phyloP scores from a whole-genome alignment of 2,113 vertebrate genomes.

The Cololabis saira region DNA sequence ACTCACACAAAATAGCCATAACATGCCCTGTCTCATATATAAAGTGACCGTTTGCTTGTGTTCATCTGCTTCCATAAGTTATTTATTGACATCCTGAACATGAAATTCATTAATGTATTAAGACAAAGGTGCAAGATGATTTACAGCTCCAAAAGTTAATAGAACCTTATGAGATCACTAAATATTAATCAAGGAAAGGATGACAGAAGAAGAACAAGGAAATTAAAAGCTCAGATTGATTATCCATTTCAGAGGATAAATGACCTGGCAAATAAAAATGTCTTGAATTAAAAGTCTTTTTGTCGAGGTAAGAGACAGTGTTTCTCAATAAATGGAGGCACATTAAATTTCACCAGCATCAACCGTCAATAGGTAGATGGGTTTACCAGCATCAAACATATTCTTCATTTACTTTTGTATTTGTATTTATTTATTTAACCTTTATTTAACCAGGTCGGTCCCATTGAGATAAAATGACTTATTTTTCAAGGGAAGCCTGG shows the following conservation, averaged over 20 bases:
- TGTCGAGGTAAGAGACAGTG: neutral
- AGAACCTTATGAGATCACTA: slow-evolving; percentile 43
- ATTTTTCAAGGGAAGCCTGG: no score
- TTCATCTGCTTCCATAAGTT: neutral
- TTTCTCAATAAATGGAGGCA: no score
- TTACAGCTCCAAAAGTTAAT: slow-evolving; percentile 5
- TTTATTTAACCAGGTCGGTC: no score
- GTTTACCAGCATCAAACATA: neutral
- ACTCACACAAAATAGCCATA: no score
- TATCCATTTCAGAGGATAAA: slow-evolving; percentile 24
- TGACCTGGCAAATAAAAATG: slow-evolving; percentile 22
- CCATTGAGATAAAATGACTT: no score
- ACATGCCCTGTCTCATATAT: no score
- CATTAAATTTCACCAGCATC: no score
- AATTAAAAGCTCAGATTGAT: slow-evolving; percentile 30
- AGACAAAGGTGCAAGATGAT: neutral
- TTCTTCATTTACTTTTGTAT: neutral
- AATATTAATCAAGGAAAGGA: slow-evolving; percentile 37
- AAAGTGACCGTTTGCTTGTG: no score
- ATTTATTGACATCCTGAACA: neutral
- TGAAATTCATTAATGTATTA: neutral
- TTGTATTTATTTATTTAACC: no score
- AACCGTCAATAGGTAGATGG: neutral
- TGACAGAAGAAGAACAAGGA: slow-evolving; percentile 3
- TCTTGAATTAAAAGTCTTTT: neutral